These are phyloP conservation scores for Idaea dimidiata DNA, from an alignment of 2,888 invertebrate species.

Conservation along the genomic window DNA sequence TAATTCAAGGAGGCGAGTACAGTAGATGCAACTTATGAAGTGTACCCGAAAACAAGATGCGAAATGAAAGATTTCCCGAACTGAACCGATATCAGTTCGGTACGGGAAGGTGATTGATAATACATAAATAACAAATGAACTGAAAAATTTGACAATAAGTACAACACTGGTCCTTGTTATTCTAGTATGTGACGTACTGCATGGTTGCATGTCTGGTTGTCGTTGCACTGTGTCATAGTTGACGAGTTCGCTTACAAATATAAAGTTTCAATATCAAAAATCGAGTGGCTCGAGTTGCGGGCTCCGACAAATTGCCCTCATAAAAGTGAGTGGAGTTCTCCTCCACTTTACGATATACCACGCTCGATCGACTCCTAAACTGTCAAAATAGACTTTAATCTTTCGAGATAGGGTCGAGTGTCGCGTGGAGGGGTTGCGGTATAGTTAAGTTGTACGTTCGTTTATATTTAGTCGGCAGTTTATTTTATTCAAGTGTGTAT, in stretches of 20 bases:
- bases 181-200: not conserved
- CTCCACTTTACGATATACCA: slow-evolving; percentile 28
- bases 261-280: slow-evolving; percentile 46
- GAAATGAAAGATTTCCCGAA: no score
- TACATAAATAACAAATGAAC: not conserved
- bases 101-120: no score
- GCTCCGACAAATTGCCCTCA: slow-evolving; percentile 44
- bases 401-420: not conserved
- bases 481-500: slow-evolving; percentile 35
- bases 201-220: not conserved
- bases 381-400: slow-evolving; percentile 7
- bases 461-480: slow-evolving; percentile 35
- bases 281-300: slow-evolving; percentile 40
- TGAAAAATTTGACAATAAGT: not conserved
- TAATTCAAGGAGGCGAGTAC: no score
- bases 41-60: no score
- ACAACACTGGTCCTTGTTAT: not conserved
- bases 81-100: no score
- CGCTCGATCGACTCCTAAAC: slow-evolving; percentile 3
- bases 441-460: slow-evolving; percentile 27
- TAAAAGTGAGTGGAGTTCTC: slow-evolving; percentile 38
- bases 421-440: not conserved
- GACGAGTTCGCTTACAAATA: slow-evolving; percentile 34
- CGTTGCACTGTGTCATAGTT: slow-evolving; percentile 15
- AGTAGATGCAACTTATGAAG: no score